Percentiles rank a stretch among this genome's conserved stretches.
phyloP scores from a whole-genome alignment of 2,113 vertebrate genomes.

The Rhinichthys klamathensis region DNA sequence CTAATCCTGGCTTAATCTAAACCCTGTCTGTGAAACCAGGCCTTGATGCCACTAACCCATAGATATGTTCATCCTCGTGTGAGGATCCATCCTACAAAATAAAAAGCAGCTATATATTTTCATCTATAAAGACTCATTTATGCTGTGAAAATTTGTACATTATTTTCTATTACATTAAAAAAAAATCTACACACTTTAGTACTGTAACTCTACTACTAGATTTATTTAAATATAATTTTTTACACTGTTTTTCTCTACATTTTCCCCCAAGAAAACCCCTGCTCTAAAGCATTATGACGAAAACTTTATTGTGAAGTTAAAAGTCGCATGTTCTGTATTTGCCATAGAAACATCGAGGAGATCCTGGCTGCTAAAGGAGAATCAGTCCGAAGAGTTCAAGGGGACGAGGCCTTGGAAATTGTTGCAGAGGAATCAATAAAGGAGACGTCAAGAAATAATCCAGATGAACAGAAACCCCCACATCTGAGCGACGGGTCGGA shows the following conservation, averaged over 20 bases:
- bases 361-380: constrained; percentile 93
- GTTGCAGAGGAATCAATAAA: constrained; percentile 68
- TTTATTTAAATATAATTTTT: too few relatives aligned
- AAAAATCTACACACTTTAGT: too few relatives aligned
- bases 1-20: too few relatives aligned
- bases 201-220: too few relatives aligned
- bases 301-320: not conserved
- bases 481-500: constrained; percentile 28
- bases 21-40: too few relatives aligned
- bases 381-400: constrained; percentile 77
- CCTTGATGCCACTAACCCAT: too few relatives aligned
- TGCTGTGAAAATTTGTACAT: too few relatives aligned
- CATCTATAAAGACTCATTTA: too few relatives aligned
- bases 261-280: not conserved
- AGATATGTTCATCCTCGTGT: too few relatives aligned
- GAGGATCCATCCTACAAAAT: too few relatives aligned
- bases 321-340: not conserved
- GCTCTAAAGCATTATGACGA: not conserved
- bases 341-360: constrained; percentile 90
- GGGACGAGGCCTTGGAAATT: constrained; percentile 80
- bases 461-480: constrained; percentile 48
- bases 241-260: not conserved
- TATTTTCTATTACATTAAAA: too few relatives aligned
- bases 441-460: constrained; percentile 36
- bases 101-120: too few relatives aligned